Evolutionary conservation across 2,113 vertebrate species (phyloP), one percentile per base, ranked within the genome.

Genomic region (Corydoras maculifer): DNA sequence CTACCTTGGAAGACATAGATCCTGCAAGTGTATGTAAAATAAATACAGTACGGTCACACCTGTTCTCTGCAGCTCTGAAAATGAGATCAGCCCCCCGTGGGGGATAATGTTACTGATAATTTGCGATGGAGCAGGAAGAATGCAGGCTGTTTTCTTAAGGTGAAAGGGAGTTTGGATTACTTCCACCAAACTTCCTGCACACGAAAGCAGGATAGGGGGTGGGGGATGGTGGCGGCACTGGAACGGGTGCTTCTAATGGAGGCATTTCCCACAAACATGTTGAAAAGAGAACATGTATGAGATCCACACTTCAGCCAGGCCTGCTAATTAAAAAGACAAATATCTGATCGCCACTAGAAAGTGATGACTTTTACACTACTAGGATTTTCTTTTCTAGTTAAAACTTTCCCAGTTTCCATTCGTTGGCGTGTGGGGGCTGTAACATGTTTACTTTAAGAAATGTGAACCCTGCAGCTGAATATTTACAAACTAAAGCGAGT

Each of bases 261-360:
- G 81, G 79, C 67, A 85, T 87, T 75, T 86, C 77, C 72, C 83
- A 83, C 68, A 65, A 66, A 75, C 81, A 14, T 81, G 86, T 77
- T 77, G 63, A 63, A 78, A 82, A 79, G 76, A 58, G 86, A 80
- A 65, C 8, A 62, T 70, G 53, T 58, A 66, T 75, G 73, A 80
- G 72, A 83, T 75, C 69, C 54, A 67, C 51, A 75, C 69, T 84
- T 82, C 8, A 31, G 73, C 54, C 9, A 3, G 25, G 49, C 64
- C 31, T 58, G 54, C 72, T 74, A 86, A 87, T 83, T 81, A 59
- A 71, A 75, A 57, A 53, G 25, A 29, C 3, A 8, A 70, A 9
- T 53, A 51, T 53, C 11, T 50, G 1, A 8, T 50, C 11, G 11
- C 18, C 18, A 25, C 18, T 25, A 25, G 18, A 25, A 25, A 25